phyloP scores from a whole-genome alignment of 2,797 vertebrate species.

The Hippopotamyrus pictus region DNA sequence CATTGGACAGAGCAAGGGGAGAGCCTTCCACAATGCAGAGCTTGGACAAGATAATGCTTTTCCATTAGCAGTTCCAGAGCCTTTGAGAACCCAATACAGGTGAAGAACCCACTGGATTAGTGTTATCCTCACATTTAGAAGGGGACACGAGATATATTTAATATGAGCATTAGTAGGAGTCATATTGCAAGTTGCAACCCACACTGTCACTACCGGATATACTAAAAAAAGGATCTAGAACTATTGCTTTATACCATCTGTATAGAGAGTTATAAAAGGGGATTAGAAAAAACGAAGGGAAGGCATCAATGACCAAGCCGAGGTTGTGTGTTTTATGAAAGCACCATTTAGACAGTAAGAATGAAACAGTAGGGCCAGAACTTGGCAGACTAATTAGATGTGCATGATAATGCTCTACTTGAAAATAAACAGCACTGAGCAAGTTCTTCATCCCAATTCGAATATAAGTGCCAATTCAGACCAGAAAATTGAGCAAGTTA shows the following conservation, averaged over 20 bases:
- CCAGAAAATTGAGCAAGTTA: not conserved
- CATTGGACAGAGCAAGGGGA: not conserved
- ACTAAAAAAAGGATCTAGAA: not conserved
- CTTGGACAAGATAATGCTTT: not conserved
- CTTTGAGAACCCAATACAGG: not conserved
- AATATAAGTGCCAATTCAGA: not conserved
- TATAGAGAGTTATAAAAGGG: not conserved
- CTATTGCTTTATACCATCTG: not conserved
- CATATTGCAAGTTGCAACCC: not conserved
- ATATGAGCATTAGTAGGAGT: not conserved
- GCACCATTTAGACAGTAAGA: not conserved
- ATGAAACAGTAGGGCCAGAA: not conserved
- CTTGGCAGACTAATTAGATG: not conserved
- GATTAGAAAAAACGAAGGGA: not conserved
- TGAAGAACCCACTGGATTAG: not conserved
- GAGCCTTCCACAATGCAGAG: not conserved
- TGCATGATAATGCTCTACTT: not conserved
- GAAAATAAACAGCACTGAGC: not conserved
- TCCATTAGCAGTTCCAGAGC: not conserved
- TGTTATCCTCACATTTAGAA: not conserved
- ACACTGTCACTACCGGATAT: not conserved
- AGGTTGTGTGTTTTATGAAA: not conserved
- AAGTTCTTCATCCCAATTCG: not conserved
- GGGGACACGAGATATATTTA: not conserved
- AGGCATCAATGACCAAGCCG: not conserved